A percentile compares a stretch with the other conserved stretches of the same genome.
Evolutionary conservation across 2,113 vertebrate species (phyloP).

Genomic region (Hemibagrus wyckioides): DNA sequence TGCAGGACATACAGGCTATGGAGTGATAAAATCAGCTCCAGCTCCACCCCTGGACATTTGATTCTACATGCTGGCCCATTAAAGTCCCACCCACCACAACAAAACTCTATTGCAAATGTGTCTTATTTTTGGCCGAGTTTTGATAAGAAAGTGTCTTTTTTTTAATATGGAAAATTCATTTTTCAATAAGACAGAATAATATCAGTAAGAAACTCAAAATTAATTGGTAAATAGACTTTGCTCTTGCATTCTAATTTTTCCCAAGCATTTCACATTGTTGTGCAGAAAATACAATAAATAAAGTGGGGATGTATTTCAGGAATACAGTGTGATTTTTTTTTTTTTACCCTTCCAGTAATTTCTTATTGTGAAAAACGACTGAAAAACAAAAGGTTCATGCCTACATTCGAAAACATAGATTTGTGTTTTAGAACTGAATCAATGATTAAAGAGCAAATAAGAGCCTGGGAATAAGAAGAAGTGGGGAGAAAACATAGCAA

Average conservation of each 20-base stretch:
- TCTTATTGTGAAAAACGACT: neutral
- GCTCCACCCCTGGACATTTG: neutral
- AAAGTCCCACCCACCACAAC: neutral
- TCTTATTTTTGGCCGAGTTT: neutral
- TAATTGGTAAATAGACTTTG: neutral
- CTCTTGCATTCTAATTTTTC: neutral
- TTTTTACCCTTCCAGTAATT: neutral
- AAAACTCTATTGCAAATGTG: neutral
- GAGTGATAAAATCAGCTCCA: neutral
- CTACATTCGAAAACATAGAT: neutral
- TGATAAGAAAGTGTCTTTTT: neutral
- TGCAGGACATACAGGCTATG: neutral
- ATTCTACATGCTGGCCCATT: neutral
- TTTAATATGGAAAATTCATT: neutral
- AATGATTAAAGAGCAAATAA: conserved; percentile 60
- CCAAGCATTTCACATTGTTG: neutral
- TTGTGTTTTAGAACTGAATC: neutral
- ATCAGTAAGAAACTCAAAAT: neutral
- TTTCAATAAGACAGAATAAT: neutral
- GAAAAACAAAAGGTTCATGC: neutral
- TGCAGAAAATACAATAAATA: neutral
- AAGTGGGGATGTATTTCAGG: neutral
- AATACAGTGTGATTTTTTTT: neutral
- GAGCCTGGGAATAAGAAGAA: conserved; percentile 40
- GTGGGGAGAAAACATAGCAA: conserved; percentile 54